Conservation (phyloP, 1,140 invertebrate genomes). For the Megalonaias nervosa region DNA sequence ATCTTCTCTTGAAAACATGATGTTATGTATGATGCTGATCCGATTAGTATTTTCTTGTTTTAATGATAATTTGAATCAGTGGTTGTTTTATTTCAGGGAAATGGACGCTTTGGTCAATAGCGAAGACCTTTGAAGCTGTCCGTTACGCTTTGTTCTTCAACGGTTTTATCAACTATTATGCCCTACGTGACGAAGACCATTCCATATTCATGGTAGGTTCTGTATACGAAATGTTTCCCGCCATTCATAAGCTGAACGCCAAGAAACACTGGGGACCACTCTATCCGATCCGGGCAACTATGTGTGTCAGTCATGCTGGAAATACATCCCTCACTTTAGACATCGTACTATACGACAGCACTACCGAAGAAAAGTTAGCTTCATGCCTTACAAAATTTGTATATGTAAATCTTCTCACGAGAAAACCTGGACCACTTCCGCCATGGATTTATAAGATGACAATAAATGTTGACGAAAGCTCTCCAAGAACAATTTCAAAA, state of each 20-base stretch:
- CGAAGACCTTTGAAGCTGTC: slow-evolving; percentile 19
- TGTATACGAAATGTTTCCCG: not conserved
- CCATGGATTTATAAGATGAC: not conserved
- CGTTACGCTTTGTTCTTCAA: not conserved
- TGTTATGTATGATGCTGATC: no score
- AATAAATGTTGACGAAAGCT: not conserved
- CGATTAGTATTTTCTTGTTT: no score
- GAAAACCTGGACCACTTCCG: slow-evolving; percentile 5
- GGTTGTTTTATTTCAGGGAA: slow-evolving; percentile 16
- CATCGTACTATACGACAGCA: not conserved
- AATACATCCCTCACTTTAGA: slow-evolving; percentile 3
- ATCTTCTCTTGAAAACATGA: no score
- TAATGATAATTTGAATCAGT: not conserved
- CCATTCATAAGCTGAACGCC: no score
- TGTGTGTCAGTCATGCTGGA: slow-evolving; percentile 6
- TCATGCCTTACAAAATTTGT: not conserved
- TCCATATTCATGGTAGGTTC: not conserved
- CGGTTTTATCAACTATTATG: slow-evolving; percentile 1
- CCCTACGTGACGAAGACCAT: not conserved
- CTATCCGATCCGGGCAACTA: not conserved
- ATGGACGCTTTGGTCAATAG: slow-evolving; percentile 18
- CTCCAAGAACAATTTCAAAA: not conserved
- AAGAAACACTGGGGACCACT: not conserved
- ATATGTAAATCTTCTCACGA: not conserved
- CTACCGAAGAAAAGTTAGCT: not conserved